Conservation (phyloP, 1,140 invertebrate species). For the Uloborus diversus region DNA sequence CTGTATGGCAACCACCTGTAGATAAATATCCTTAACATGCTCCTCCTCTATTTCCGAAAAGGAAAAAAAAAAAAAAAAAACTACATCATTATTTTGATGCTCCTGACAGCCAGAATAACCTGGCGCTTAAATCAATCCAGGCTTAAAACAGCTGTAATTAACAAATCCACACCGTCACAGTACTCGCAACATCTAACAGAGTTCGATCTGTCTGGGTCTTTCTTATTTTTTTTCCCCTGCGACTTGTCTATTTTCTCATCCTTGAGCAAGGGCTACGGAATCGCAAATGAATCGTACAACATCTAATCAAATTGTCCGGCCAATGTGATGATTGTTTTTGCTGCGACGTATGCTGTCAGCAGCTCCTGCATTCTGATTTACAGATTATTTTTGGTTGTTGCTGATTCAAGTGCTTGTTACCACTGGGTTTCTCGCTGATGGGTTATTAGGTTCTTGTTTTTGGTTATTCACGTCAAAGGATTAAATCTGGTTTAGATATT, state of each 20-base stretch:
- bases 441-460: too few relatives aligned
- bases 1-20: too few relatives aligned
- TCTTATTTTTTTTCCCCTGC: background rate
- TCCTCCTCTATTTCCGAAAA: background rate
- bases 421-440: too few relatives aligned
- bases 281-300: constrained; percentile 1
- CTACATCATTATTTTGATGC: constrained; percentile 20
- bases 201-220: background rate
- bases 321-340: constrained; percentile 33
- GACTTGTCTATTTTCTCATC: background rate
- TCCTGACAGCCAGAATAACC: constrained; percentile 26
- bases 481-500: too few relatives aligned
- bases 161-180: constrained; percentile 9
- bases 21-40: too few relatives aligned
- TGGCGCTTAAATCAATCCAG: constrained; percentile 40
- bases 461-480: too few relatives aligned
- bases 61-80: constrained; percentile 33
- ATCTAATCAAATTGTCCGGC: constrained; percentile 45
- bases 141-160: constrained; percentile 43
- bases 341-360: constrained; percentile 26
- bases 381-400: background rate
- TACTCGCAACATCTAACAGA: background rate
- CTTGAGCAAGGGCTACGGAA: background rate
- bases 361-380: background rate
- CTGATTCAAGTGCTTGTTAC: too few relatives aligned